phyloP scores from a whole-genome alignment of 2,113 vertebrate species.

The Sander vitreus region DNA sequence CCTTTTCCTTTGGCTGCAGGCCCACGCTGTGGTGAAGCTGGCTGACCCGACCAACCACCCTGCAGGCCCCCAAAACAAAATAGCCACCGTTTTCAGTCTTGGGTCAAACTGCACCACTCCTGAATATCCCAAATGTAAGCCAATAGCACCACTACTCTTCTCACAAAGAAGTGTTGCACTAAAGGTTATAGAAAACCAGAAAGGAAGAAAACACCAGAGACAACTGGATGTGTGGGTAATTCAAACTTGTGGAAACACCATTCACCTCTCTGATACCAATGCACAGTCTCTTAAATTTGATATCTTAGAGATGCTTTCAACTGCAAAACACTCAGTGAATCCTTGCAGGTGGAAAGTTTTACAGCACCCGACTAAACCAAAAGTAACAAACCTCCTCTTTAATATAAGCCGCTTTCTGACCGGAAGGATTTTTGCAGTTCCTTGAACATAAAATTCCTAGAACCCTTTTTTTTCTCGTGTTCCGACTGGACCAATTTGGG shows the following conservation, averaged over 20 bases:
- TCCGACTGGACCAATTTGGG: too few relatives aligned
- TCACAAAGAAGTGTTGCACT: constrained; percentile 4
- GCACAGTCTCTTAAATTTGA: background rate
- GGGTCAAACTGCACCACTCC: constrained; percentile 38
- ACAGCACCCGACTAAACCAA: background rate
- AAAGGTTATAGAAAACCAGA: constrained; percentile 16
- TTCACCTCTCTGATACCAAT: background rate
- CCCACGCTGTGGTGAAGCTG: constrained; percentile 55
- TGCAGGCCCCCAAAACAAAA: constrained; percentile 69
- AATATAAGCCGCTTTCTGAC: background rate
- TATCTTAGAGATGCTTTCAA: background rate
- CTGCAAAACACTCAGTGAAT: background rate
- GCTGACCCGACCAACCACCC: constrained; percentile 50
- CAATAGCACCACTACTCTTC: background rate
- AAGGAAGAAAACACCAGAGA: constrained; percentile 32
- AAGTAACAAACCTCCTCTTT: background rate
- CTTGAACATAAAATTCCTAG: too few relatives aligned
- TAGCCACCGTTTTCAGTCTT: constrained; percentile 64
- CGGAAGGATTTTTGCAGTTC: too few relatives aligned
- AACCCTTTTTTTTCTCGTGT: too few relatives aligned
- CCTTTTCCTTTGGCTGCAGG: constrained; percentile 60
- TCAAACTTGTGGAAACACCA: constrained; percentile 11
- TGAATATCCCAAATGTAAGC: background rate
- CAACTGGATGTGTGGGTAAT: background rate
- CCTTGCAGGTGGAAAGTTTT: background rate